These are phyloP conservation scores for Pseudolaguvia tuberculata DNA, from an alignment of 2,113 vertebrate species.

Conservation along the genomic window DNA sequence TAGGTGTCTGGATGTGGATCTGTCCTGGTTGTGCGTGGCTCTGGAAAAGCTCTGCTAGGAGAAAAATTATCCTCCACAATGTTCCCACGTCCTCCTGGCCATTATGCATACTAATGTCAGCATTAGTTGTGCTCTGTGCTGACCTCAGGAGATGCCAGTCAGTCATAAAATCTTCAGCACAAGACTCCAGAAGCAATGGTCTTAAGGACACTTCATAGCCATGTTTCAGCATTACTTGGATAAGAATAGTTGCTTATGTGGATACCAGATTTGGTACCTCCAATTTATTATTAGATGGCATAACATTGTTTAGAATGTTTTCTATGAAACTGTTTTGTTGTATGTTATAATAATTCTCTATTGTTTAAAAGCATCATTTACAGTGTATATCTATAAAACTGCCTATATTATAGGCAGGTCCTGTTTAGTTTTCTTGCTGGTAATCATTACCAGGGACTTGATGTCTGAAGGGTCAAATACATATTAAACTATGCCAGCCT, in stretches of 20 bases:
- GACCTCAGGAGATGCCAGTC: slow-evolving; percentile 7
- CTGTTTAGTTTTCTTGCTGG: slow-evolving; percentile 23
- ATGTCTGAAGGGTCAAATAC: slow-evolving; percentile 33
- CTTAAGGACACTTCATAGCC: neutral
- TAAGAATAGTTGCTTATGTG: neutral
- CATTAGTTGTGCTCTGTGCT: slow-evolving; percentile 25
- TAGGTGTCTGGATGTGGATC: neutral
- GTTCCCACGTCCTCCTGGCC: slow-evolving; percentile 16
- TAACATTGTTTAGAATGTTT: neutral
- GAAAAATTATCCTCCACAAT: slow-evolving; percentile 21
- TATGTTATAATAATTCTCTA: neutral
- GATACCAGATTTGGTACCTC: neutral
- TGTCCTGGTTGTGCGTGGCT: neutral
- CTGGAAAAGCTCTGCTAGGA: slow-evolving; percentile 7
- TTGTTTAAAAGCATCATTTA: slow-evolving; percentile 5
- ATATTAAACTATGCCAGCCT: slow-evolving; percentile 26
- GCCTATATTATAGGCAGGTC: slow-evolving; percentile 12
- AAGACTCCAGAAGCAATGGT: neutral
- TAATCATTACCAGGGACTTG: slow-evolving; percentile 45
- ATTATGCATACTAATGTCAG: slow-evolving; percentile 33
- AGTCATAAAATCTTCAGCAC: slow-evolving; percentile 7
- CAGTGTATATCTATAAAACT: slow-evolving; percentile 5
- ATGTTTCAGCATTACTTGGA: neutral
- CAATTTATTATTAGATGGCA: neutral
- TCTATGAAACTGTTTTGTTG: neutral